Base-by-base conservation (phyloP, 2,797 vertebrate genomes). In the Enteromius argenteus region DNA sequence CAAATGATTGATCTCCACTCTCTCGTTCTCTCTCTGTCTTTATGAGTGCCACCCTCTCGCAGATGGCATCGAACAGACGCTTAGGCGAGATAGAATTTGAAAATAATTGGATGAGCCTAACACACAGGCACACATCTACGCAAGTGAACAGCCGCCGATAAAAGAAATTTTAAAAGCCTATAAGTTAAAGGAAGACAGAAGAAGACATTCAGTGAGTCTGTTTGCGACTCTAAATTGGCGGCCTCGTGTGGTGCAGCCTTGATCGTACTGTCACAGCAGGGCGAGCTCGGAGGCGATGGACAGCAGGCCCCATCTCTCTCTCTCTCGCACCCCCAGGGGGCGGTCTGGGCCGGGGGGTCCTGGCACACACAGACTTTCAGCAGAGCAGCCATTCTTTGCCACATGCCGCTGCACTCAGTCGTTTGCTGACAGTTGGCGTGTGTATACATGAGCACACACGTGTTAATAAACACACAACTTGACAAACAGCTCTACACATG, bases 11-110 rank as follows among this genome's bases (percentile, higher is more conserved):
- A 60, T 75, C 62, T 81, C 37, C 10, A 1, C 44, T 74, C 39
- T 67, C 66, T 72, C 13, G 5, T 58, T 78, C 44, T 74, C 79
- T 85, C 75, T 71, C 42, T 46, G 58, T 71, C 56, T 91, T 92
- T 90, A 91, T 89, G 88, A 89, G 88, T 90, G 85, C 91, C 89
- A 88, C 88, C 85, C 88, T 93, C 89, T 84, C 88, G 86, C 93
- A 94, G 94, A 94, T 94, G 92, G 92, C 88, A 87, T 85, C 84
- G 89, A 92, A 90, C 93, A 94, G 92, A 93, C 89, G 91, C 89
- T 92, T 91, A 85, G 90, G 84, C 91, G 84, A 89, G 91, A 94
- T 89, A 90, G 85, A 87, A 91, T 92, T 92, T 75, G 58, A 90
- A 92, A 93, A 93, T 93, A 94, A 94, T 94, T 94, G 91, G 91